Conservation (phyloP, 2,113 vertebrate genomes). For the Protobothrops mucrosquamatus region DNA sequence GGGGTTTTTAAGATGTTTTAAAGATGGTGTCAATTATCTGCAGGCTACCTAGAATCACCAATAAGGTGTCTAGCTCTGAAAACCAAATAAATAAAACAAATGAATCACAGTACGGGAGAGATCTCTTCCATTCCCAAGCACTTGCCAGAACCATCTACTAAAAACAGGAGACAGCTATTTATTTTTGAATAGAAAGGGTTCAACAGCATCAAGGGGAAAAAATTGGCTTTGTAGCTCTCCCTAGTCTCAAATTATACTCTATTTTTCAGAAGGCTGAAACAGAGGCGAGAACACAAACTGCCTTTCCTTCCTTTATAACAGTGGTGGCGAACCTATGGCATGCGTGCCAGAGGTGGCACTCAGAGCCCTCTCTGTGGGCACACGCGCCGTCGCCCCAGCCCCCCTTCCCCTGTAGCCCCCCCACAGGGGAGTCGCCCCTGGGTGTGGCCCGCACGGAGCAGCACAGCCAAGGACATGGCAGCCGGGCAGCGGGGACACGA, state of each 20-base stretch:
- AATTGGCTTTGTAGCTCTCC: not conserved
- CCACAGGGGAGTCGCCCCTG: too few relatives aligned
- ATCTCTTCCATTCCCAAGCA: not conserved
- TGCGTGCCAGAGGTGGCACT: too few relatives aligned
- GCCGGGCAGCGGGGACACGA: too few relatives aligned
- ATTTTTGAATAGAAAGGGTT: not conserved
- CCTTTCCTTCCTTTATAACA: not conserved
- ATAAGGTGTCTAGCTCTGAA: not conserved
- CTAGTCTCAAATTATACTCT: not conserved
- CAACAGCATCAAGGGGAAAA: not conserved
- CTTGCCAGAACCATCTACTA: not conserved
- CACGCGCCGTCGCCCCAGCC: too few relatives aligned
- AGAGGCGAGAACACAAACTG: too few relatives aligned
- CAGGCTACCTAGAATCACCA: not conserved
- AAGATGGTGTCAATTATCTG: not conserved
- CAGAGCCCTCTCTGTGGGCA: too few relatives aligned
- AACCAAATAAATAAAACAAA: not conserved
- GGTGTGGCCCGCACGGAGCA: too few relatives aligned
- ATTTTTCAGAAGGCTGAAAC: not conserved
- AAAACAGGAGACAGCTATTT: not conserved
- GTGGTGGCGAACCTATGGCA: too few relatives aligned
- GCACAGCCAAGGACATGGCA: too few relatives aligned
- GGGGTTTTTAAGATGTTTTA: not conserved
- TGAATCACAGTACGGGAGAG: not conserved
- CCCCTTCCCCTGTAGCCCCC: too few relatives aligned